A percentile compares a stretch with the other conserved stretches of the same genome.
Evolutionary conservation across 1,140 invertebrate genomes (phyloP).

Genomic region (Orchesella cincta): DNA sequence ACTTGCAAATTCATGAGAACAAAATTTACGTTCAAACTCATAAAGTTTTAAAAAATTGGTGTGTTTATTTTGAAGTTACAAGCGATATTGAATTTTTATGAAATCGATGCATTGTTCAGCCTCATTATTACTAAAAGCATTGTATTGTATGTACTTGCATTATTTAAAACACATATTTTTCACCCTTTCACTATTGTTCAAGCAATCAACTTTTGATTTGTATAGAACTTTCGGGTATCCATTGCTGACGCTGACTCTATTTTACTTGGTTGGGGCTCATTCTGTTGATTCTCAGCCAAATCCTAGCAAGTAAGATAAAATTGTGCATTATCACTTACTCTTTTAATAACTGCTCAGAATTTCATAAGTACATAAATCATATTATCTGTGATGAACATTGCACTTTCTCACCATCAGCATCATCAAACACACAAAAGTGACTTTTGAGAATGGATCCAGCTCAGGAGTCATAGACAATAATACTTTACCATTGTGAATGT

Average conservation of each 20-base stretch:
- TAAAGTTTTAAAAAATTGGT: not conserved
- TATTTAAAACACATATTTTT: too few relatives aligned
- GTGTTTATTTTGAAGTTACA: not conserved
- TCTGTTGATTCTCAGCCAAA: too few relatives aligned
- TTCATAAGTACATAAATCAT: not conserved
- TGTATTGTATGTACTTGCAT: too few relatives aligned
- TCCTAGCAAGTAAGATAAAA: too few relatives aligned
- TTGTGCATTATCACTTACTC: too few relatives aligned
- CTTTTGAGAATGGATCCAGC: not conserved
- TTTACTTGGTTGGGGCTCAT: too few relatives aligned
- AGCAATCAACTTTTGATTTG: too few relatives aligned
- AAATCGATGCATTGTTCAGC: not conserved
- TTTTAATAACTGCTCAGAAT: too few relatives aligned
- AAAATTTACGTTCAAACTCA: not conserved
- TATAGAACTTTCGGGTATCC: too few relatives aligned
- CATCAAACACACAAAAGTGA: not conserved
- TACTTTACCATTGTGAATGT: not conserved
- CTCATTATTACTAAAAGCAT: too few relatives aligned
- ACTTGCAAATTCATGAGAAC: not conserved
- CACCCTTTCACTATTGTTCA: too few relatives aligned
- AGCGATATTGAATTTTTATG: not conserved
- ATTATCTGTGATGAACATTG: not conserved
- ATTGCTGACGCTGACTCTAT: too few relatives aligned
- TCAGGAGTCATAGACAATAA: not conserved
- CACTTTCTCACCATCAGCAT: not conserved